phyloP scores from a whole-genome alignment of 1,140 invertebrate genomes.

The Drosophila micromelanica region DNA sequence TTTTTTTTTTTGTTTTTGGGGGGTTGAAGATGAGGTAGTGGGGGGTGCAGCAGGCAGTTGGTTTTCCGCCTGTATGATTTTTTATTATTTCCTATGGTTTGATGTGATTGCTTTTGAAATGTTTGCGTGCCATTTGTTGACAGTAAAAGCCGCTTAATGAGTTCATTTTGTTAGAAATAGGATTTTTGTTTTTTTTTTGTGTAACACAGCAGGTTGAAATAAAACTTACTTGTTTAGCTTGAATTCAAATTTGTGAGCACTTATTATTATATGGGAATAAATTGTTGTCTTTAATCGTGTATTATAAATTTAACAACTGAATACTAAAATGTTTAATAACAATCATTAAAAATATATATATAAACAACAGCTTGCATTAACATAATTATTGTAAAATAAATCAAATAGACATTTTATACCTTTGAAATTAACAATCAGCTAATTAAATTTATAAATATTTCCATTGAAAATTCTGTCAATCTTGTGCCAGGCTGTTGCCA shows the following conservation, averaged over 20 bases:
- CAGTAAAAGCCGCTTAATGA: slow-evolving; percentile 75
- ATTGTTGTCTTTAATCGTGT: background rate
- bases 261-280: background rate
- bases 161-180: slow-evolving; percentile 69
- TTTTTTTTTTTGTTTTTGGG: slow-evolving; percentile 23
- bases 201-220: background rate
- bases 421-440: too few relatives aligned
- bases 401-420: too few relatives aligned
- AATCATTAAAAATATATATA: background rate
- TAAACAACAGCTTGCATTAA: background rate
- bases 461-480: background rate
- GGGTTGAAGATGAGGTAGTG: background rate
- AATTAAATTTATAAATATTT: too few relatives aligned
- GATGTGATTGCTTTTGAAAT: slow-evolving; percentile 70
- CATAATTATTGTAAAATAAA: background rate
- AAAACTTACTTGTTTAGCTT: slow-evolving; percentile 11
- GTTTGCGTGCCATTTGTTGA: slow-evolving; percentile 77
- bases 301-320: background rate
- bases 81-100: slow-evolving; percentile 70
- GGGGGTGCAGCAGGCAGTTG: slow-evolving; percentile 3
- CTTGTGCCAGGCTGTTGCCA: slow-evolving; percentile 11
- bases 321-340: slow-evolving; percentile 1
- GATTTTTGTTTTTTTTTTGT: slow-evolving; percentile 26
- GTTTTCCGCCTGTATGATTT: slow-evolving; percentile 48
- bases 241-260: background rate